phyloP scores from a whole-genome alignment of 2,888 invertebrate genomes.

The Syrphus vitripennis region DNA sequence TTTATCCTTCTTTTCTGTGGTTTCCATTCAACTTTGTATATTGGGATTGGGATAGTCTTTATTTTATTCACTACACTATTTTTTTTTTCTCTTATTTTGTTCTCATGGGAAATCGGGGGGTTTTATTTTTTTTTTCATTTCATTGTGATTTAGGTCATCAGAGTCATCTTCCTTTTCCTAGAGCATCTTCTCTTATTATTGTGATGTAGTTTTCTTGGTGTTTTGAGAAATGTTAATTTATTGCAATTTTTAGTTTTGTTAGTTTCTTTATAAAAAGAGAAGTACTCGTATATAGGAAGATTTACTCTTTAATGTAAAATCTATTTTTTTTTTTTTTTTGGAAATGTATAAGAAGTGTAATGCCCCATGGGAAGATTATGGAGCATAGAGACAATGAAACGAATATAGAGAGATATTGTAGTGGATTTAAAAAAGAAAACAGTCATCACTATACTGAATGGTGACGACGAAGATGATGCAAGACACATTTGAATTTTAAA shows the following conservation, averaged over 20 bases:
- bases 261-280: not conserved
- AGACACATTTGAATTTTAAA: constrained; percentile 7
- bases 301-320: not conserved
- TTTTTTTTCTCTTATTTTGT: not conserved
- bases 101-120: constrained; percentile 23
- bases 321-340: not conserved
- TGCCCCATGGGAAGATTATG: not conserved
- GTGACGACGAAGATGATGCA: not conserved
- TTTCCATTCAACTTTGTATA: not conserved
- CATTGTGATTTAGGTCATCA: constrained; percentile 46
- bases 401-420: not conserved
- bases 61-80: not conserved
- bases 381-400: not conserved
- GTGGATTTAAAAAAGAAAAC: not conserved
- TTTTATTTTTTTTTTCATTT: constrained; percentile 8
- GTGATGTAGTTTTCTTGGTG: constrained; percentile 21
- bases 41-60: constrained; percentile 10
- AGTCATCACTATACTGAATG: not conserved
- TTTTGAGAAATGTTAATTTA: constrained; percentile 20
- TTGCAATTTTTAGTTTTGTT: constrained; percentile 8
- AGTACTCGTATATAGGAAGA: not conserved
- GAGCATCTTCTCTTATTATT: not conserved
- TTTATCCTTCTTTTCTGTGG: not conserved
- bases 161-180: not conserved
- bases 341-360: not conserved